These are phyloP conservation scores for Argentina silus DNA, from an alignment of 2,797 vertebrate species.

Conservation along the genomic window DNA sequence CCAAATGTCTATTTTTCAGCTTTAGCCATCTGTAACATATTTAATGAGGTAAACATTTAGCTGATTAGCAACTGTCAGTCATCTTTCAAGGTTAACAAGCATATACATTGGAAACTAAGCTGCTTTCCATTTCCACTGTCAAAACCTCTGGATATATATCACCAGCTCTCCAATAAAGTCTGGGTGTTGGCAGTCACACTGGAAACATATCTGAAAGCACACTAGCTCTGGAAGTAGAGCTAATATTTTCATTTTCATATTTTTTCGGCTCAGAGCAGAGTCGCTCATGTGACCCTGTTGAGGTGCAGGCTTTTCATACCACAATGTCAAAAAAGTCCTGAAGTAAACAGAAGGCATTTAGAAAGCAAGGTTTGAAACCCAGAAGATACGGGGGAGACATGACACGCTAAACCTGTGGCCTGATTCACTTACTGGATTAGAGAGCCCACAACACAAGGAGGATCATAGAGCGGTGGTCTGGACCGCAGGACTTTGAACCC, in stretches of 20 bases:
- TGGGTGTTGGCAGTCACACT: constrained; percentile 23
- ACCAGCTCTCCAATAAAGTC: constrained; percentile 22
- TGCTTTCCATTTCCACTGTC: constrained; percentile 35
- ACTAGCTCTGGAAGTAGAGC: constrained; percentile 19
- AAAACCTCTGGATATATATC: constrained; percentile 23
- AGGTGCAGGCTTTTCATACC: neutral
- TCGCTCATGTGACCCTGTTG: neutral
- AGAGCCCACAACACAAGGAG: neutral
- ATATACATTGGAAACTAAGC: constrained; percentile 21
- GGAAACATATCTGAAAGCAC: constrained; percentile 36
- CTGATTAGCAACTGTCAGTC: constrained; percentile 14
- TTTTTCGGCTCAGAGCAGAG: neutral
- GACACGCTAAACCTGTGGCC: neutral
- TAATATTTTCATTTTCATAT: constrained; percentile 28
- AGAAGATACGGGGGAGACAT: neutral
- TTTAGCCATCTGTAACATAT: neutral
- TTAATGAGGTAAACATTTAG: neutral
- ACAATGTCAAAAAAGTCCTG: neutral
- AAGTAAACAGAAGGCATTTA: neutral
- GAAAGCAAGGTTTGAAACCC: neutral
- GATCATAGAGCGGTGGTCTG: neutral
- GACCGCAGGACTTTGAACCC: neutral
- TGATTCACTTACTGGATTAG: neutral
- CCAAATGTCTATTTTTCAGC: neutral
- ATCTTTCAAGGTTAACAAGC: constrained; percentile 22